Conservation (phyloP, 2,797 vertebrate genomes). For the Cygnus olor region DNA sequence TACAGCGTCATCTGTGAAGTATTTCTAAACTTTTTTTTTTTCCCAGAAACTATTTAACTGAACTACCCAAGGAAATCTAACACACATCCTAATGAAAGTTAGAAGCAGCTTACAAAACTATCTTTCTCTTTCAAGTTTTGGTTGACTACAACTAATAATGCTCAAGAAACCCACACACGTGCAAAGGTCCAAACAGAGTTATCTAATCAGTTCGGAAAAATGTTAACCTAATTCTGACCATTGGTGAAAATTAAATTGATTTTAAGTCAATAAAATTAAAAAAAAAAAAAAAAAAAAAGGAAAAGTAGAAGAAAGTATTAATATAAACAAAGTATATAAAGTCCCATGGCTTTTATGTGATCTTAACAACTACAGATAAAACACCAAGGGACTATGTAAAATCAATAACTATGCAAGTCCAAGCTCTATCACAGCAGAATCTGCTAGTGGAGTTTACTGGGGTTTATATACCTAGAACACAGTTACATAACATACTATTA, state of each 20-base stretch:
- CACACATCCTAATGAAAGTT: neutral
- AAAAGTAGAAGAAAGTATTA: neutral
- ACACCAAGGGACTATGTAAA: neutral
- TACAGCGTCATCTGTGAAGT: neutral
- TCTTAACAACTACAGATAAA: neutral
- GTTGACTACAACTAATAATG: neutral
- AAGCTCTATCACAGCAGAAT: neutral
- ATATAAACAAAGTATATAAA: neutral
- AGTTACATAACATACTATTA: neutral
- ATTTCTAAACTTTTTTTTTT: neutral
- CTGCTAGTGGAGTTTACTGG: neutral
- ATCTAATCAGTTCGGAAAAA: neutral
- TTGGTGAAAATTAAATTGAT: neutral
- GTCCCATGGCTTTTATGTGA: neutral
- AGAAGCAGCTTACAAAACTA: neutral
- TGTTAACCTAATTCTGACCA: neutral
- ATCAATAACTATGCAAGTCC: neutral
- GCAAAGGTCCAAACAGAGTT: neutral
- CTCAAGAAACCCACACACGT: neutral
- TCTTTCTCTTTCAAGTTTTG: neutral
- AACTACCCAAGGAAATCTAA: neutral
- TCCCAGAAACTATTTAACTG: conserved; percentile 25
- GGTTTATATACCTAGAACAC: neutral
- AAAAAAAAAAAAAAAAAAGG: accelerated
- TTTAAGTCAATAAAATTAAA: neutral